Conservation (phyloP, 2,888 invertebrate species). For the Agrochola circellaris region DNA sequence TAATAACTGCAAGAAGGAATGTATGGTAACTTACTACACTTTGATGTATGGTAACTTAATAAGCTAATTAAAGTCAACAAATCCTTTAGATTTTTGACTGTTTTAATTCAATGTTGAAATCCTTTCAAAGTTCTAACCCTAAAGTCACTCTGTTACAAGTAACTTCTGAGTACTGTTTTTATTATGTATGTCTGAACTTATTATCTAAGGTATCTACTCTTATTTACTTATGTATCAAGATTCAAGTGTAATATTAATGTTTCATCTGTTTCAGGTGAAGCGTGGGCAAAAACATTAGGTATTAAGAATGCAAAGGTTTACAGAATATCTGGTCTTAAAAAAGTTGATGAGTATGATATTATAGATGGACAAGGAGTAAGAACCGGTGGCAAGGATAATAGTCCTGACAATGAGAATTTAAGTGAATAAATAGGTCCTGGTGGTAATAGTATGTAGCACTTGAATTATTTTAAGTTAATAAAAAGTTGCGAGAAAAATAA, state of each 20-base stretch:
- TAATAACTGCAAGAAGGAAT: background rate
- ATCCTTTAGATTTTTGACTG: background rate
- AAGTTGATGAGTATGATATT: slow-evolving; percentile 87
- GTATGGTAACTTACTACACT: background rate
- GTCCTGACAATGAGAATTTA: slow-evolving; percentile 33
- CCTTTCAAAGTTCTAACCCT: background rate
- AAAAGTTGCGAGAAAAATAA: slow-evolving; percentile 54
- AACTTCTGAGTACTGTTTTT: background rate
- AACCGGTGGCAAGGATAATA: slow-evolving; percentile 7
- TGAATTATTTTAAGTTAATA: slow-evolving; percentile 38
- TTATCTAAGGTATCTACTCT: background rate
- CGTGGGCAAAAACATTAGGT: slow-evolving; percentile 90
- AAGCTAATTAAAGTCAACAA: background rate
- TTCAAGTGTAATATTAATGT: slow-evolving; percentile 1
- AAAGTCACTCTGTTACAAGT: background rate
- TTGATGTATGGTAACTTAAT: background rate
- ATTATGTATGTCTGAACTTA: background rate
- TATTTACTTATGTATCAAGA: background rate
- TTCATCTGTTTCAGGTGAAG: slow-evolving; percentile 84
- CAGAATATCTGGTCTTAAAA: slow-evolving; percentile 88
- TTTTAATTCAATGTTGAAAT: background rate
- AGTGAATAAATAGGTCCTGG: slow-evolving; percentile 5
- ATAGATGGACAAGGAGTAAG: slow-evolving; percentile 80
- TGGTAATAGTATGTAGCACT: background rate
- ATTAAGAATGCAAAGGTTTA: slow-evolving; percentile 91